Conservation (phyloP, 2,888 invertebrate genomes). For the Cabera pusaria region DNA sequence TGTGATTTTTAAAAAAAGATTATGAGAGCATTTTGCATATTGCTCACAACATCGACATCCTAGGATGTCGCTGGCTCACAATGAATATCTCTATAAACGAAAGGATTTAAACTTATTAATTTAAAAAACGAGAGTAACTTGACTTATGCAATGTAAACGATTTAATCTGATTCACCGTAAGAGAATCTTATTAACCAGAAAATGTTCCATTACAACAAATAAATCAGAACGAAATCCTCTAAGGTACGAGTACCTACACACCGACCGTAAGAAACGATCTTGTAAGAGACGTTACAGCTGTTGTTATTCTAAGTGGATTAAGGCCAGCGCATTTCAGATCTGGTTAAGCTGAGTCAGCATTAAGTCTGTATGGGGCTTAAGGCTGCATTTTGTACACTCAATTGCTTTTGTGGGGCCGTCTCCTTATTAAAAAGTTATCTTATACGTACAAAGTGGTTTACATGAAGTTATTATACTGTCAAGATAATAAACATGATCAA, state of each 20-base stretch:
- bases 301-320: conserved; percentile 82
- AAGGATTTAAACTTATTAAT: too few species aligned
- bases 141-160: too few species aligned
- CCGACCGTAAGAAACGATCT: conserved; percentile 58
- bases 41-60: too few species aligned
- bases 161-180: background rate
- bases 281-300: conserved; percentile 64
- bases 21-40: too few species aligned
- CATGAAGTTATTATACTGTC: too few species aligned
- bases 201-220: conserved; percentile 38
- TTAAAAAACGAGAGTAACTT: too few species aligned
- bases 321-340: conserved; percentile 76
- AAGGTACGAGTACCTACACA: conserved; percentile 38
- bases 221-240: conserved; percentile 61
- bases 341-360: conserved; percentile 72
- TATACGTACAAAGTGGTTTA: too few species aligned
- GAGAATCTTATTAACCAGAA: too few species aligned
- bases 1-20: too few species aligned
- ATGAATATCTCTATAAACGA: too few species aligned
- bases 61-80: too few species aligned
- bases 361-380: conserved; percentile 69
- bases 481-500: too few species aligned
- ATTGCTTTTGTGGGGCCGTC: conserved; percentile 29
- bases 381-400: conserved; percentile 62
- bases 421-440: conserved; percentile 11